These are phyloP conservation scores for Camponotus vicinus DNA, from an alignment of 1,140 invertebrate species.

Conservation along the genomic window DNA sequence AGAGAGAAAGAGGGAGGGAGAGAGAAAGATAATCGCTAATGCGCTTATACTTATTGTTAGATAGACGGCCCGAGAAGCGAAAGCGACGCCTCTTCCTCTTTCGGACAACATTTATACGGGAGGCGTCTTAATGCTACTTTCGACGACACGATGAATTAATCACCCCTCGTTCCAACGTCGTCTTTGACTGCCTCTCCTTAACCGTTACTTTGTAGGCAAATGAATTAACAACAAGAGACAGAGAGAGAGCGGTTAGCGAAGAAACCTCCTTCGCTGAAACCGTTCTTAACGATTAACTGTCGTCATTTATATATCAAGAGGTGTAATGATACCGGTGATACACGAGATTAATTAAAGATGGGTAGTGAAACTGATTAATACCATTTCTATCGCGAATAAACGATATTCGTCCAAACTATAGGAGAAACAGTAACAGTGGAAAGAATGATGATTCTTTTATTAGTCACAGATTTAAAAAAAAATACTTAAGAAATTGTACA, in stretches of 20 bases:
- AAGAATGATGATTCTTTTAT: not conserved
- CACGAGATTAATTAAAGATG: slow-evolving; percentile 33
- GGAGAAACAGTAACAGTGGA: not conserved
- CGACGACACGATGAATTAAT: slow-evolving; percentile 78
- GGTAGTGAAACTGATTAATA: slow-evolving; percentile 11
- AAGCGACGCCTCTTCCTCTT: slow-evolving; percentile 64
- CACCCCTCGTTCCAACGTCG: slow-evolving; percentile 64
- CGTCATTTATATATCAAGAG: slow-evolving; percentile 54
- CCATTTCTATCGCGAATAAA: not conserved
- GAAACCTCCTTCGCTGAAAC: slow-evolving; percentile 67
- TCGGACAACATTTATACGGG: slow-evolving; percentile 71
- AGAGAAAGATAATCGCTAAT: slow-evolving; percentile 73
- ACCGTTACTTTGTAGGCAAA: slow-evolving; percentile 48
- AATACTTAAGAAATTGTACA: not conserved
- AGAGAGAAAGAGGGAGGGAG: no score
- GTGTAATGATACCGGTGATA: slow-evolving; percentile 17
- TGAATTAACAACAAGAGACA: slow-evolving; percentile 59
- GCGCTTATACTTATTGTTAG: slow-evolving; percentile 73
- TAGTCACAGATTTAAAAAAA: not conserved
- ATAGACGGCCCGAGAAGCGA: slow-evolving; percentile 21
- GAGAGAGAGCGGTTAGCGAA: slow-evolving; percentile 67
- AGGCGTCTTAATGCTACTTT: slow-evolving; percentile 78
- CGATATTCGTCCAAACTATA: not conserved
- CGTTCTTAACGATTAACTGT: slow-evolving; percentile 57
- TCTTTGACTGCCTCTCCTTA: slow-evolving; percentile 34